Conservation (phyloP, 2,113 vertebrate genomes). For the Pleuronectes platessa region DNA sequence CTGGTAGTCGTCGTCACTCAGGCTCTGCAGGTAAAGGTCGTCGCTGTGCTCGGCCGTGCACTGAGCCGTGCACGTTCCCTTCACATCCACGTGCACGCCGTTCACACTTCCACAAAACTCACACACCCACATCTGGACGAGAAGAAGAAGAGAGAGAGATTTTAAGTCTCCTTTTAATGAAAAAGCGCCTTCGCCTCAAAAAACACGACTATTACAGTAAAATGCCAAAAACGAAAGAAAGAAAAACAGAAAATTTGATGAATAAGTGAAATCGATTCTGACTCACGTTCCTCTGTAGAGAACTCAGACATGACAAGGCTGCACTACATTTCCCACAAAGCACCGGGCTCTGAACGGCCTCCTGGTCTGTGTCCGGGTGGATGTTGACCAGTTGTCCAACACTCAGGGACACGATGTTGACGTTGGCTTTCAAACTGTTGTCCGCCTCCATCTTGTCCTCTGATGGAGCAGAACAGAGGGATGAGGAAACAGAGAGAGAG, state of each 20-base stretch:
- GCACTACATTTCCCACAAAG: constrained; percentile 76
- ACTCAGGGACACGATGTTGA: constrained; percentile 76
- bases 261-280: neutral
- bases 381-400: constrained; percentile 74
- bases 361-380: constrained; percentile 46
- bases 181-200: neutral
- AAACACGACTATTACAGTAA: no score
- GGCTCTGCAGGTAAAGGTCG: constrained; percentile 65
- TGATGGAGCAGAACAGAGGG: constrained; percentile 2
- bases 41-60: constrained; percentile 59
- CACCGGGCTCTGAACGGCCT: constrained; percentile 67
- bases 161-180: neutral
- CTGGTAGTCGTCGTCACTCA: constrained; percentile 75
- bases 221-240: neutral
- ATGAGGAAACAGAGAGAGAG: neutral
- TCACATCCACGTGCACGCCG: neutral
- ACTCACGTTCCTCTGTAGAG: constrained; percentile 63
- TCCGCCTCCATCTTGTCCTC: constrained; percentile 46
- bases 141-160: no score
- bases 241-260: neutral
- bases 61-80: constrained; percentile 32
- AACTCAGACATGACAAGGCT: constrained; percentile 72
- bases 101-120: constrained; percentile 79
- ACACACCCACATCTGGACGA: constrained; percentile 76
- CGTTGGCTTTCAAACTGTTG: constrained; percentile 64